Conservation (phyloP, 2,113 vertebrate genomes). For the Microtus richardsoni region DNA sequence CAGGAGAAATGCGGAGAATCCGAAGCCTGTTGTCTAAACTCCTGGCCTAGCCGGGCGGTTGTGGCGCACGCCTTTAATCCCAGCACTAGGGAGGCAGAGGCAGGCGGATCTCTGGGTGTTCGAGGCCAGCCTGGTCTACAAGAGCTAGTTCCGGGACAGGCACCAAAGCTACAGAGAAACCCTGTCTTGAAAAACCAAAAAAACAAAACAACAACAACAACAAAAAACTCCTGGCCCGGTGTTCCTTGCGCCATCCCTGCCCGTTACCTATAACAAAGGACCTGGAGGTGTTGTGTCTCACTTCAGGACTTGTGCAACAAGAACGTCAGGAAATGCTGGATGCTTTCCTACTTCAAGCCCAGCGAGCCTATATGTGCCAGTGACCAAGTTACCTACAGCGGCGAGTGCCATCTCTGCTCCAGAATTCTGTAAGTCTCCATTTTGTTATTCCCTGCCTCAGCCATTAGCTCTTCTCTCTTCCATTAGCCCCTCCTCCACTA, state of each 20-base stretch:
- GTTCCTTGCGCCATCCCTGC: background rate
- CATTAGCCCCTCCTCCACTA: background rate
- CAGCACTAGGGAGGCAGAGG: no score
- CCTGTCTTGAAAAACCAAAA: no score
- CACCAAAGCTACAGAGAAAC: no score
- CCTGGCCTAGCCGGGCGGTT: no score
- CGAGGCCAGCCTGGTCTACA: no score
- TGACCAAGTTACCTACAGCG: slow-evolving; percentile 53
- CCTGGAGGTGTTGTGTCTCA: background rate
- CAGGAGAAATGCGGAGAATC: background rate
- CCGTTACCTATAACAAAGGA: background rate
- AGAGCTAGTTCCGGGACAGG: no score
- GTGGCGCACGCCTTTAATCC: no score
- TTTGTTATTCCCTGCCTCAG: background rate
- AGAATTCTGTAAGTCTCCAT: slow-evolving; percentile 56
- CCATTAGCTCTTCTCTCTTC: no score
- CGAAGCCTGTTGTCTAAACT: background rate
- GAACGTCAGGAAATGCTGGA: slow-evolving; percentile 46
- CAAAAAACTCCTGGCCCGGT: background rate
- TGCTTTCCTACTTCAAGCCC: slow-evolving; percentile 22
- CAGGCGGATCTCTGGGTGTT: no score
- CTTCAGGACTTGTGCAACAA: background rate
- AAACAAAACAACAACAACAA: no score
- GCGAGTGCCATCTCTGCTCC: slow-evolving; percentile 67
- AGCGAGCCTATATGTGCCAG: slow-evolving; percentile 63